Evolutionary conservation across 2,113 vertebrate genomes (phyloP), one percentile per base, ranked within the genome.

Genomic region (Lethenteron reissneri): DNA sequence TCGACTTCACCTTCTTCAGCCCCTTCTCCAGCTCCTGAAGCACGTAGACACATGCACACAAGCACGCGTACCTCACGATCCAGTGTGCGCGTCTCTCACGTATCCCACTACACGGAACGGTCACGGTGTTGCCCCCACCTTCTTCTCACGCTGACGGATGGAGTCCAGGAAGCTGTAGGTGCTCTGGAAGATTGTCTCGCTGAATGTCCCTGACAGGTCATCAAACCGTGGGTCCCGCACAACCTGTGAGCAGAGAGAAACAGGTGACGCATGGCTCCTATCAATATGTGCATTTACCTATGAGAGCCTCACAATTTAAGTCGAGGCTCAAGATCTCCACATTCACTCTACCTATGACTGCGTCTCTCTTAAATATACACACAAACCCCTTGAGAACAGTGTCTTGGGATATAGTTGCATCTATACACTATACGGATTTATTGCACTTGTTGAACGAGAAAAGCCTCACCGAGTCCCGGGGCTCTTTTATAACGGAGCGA

Each of bases 131-230:
- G 8, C 3, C 17, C 70, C 73, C 71, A 87, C 94, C 84, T 87
- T 76, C 69, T 83, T 87, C 78, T 97, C 94, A 64, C 73, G 78
- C n/a, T 80, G 76, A 76, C 80, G 82, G 76, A 95, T 82, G 72
- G 80, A 80, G 1, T 82, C 75, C 19, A 97, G 79, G 78, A 97
- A 97, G 56, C 80, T 79, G 56, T 91, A 95, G 0, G 90, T 92
- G 78, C 89, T 85, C 75, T 85, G 82, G 75, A 95, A 97, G 5
- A 95, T 83, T 70, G 90, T 86, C 1, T 88, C 83, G 60, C 88
- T 92, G 77, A 87, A 97, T 58, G 90, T 85, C 69, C 94, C 94
- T 0, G 94, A 97, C n/a, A 97, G 80, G 77, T 95, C 86, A 68
- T 97, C 94, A 72, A 97, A 97, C 3, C 92, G 85, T 59, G 94